A percentile compares a stretch with the other conserved stretches of the same genome.
Evolutionary conservation across 1,140 invertebrate genomes (phyloP).

Genomic region (Batillaria attramentaria): DNA sequence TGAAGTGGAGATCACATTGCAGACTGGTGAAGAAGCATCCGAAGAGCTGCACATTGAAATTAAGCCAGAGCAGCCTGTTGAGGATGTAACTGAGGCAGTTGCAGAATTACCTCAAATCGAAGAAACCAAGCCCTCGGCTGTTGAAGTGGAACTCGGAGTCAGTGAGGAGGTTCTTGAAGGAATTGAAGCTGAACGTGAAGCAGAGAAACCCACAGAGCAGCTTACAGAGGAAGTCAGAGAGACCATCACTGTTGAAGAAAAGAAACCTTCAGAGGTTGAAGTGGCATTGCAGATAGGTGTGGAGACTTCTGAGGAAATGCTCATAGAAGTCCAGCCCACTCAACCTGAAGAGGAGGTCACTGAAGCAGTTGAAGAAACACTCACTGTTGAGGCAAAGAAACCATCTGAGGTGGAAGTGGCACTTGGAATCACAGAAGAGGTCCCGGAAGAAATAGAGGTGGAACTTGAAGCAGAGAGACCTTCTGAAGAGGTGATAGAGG

Average conservation of each 20-base stretch:
- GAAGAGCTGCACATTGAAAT: conserved; percentile 20
- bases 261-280: conserved; percentile 36
- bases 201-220: conserved; percentile 33
- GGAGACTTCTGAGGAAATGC: conserved; percentile 29
- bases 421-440: conserved; percentile 18
- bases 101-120: conserved; percentile 31
- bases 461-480: conserved; percentile 35
- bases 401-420: conserved; percentile 30
- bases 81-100: conserved; percentile 34
- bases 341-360: conserved; percentile 25
- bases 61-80: conserved; percentile 17
- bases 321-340: conserved; percentile 9
- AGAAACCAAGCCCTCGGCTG: conserved; percentile 32
- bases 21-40: conserved; percentile 11
- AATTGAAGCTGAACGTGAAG: conserved; percentile 28
- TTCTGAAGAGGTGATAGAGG: conserved; percentile 30
- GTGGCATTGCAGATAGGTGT: conserved; percentile 17
- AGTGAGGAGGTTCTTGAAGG: conserved; percentile 22
- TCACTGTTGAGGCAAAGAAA: conserved; percentile 33
- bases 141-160: conserved; percentile 15
- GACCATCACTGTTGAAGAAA: conserved; percentile 18
- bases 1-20: conserved; percentile 26
- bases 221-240: conserved; percentile 29
- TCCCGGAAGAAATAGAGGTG: conserved; percentile 22
- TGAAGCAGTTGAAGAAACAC: conserved; percentile 25